A percentile compares a stretch with the other conserved stretches of the same genome.
phyloP scores from a whole-genome alignment of 2,113 vertebrate genomes.

The Leiothrix lutea region DNA sequence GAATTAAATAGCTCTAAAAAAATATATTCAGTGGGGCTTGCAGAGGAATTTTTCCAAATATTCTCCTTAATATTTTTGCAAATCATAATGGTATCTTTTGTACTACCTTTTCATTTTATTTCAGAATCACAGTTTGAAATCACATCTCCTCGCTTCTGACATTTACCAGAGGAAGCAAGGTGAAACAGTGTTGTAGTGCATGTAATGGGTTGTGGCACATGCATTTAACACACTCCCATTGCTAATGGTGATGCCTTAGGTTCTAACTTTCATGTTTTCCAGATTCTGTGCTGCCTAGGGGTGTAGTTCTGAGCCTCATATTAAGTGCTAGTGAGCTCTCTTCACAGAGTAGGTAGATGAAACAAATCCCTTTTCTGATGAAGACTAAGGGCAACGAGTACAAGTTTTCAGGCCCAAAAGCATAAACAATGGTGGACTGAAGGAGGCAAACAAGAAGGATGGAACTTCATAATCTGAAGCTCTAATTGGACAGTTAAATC shows the following conservation, averaged over 20 bases:
- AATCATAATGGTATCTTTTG: neutral
- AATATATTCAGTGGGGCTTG: neutral
- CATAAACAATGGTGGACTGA: neutral
- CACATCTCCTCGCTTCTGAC: neutral
- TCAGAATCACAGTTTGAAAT: neutral
- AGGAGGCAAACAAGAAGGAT: neutral
- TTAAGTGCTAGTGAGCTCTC: neutral
- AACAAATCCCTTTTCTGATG: neutral
- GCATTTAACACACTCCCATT: fast-evolving
- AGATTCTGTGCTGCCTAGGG: neutral
- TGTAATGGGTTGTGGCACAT: fast-evolving
- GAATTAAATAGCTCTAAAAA: slow-evolving; percentile 38
- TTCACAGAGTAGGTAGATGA: neutral
- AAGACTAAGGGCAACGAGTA: neutral
- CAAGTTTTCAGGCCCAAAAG: neutral
- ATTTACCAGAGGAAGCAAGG: neutral
- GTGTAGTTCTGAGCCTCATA: neutral
- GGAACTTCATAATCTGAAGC: neutral
- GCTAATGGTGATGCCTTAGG: neutral
- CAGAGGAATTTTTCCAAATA: neutral
- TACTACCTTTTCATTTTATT: neutral
- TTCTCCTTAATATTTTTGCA: neutral
- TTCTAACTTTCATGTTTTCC: neutral
- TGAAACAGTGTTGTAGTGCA: neutral
- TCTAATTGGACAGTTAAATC: neutral